Conservation (phyloP, 1,140 invertebrate genomes). For the Dolichoris vasculosae region DNA sequence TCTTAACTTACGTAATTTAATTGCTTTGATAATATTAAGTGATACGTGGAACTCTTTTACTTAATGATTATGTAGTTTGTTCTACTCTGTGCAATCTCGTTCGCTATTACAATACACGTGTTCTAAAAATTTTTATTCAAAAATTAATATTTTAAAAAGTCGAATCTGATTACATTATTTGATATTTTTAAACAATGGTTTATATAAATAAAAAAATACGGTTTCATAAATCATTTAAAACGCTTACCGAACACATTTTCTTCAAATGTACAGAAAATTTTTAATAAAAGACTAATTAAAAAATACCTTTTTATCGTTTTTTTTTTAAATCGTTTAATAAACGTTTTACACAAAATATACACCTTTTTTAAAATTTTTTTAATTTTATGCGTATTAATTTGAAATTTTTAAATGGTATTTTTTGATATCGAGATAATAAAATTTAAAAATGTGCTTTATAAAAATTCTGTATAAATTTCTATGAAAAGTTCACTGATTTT, state of each 20-base stretch:
- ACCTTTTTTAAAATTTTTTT: background rate
- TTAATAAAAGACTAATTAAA: too few species aligned
- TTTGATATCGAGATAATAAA: background rate
- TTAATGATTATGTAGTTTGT: slow-evolving; percentile 1
- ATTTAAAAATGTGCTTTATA: too few species aligned
- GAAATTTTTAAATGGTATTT: background rate
- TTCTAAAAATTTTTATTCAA: background rate
- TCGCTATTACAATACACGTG: background rate
- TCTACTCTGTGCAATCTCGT: background rate
- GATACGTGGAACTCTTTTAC: background rate
- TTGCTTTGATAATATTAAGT: slow-evolving; percentile 2
- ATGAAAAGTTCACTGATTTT: too few species aligned
- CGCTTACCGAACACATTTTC: too few species aligned
- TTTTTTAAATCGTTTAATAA: too few species aligned
- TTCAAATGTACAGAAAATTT: too few species aligned
- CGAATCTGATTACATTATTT: background rate
- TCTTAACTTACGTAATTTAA: background rate
- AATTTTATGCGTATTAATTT: background rate
- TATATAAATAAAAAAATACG: too few species aligned
- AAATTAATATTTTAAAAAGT: slow-evolving; percentile 1
- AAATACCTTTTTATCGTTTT: too few species aligned
- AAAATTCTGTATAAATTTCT: too few species aligned
- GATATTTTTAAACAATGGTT: background rate
- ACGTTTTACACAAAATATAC: too few species aligned
- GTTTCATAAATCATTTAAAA: too few species aligned